A percentile compares a stretch with the other conserved stretches of the same genome.
Evolutionary conservation across 2,113 vertebrate genomes (phyloP).

Genomic region (Ptilonorhynchus violaceus): DNA sequence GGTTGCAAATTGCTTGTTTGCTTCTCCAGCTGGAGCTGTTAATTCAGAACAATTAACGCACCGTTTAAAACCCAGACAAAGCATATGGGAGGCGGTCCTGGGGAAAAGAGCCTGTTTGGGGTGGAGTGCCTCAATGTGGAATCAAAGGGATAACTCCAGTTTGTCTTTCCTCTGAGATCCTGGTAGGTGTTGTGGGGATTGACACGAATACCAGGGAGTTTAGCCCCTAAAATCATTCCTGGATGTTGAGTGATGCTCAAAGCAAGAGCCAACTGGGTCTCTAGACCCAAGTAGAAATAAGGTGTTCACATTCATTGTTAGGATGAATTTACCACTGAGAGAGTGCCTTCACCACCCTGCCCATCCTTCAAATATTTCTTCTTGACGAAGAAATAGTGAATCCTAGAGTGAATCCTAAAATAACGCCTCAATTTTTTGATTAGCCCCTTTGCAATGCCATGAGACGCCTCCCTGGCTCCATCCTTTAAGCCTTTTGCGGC

Average conservation of each 20-base stretch:
- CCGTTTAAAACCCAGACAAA: conserved; percentile 52
- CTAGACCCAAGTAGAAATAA: not conserved
- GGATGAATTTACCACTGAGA: not conserved
- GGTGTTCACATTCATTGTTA: not conserved
- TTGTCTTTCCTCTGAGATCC: not conserved
- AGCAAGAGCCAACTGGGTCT: not conserved
- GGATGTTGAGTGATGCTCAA: not conserved
- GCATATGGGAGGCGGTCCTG: conserved; percentile 47
- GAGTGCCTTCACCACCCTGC: not conserved
- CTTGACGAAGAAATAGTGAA: not conserved
- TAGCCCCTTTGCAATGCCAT: not conserved
- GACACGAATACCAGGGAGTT: not conserved
- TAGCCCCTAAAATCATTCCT: accelerated
- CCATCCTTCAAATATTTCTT: not conserved
- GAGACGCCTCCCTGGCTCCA: not conserved
- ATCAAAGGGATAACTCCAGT: not conserved
- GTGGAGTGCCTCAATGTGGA: not conserved
- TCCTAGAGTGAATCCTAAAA: not conserved
- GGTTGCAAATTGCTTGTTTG: conserved; percentile 72
- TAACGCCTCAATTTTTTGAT: not conserved
- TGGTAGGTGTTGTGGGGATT: not conserved
- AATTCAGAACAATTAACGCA: conserved; percentile 73
- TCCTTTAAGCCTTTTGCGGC: not conserved
- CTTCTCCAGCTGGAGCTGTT: conserved; percentile 76
- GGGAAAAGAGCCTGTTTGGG: not conserved